A percentile compares a stretch with the other conserved stretches of the same genome.
phyloP scores from a whole-genome alignment of 2,113 vertebrate species.

The Prinia subflava region DNA sequence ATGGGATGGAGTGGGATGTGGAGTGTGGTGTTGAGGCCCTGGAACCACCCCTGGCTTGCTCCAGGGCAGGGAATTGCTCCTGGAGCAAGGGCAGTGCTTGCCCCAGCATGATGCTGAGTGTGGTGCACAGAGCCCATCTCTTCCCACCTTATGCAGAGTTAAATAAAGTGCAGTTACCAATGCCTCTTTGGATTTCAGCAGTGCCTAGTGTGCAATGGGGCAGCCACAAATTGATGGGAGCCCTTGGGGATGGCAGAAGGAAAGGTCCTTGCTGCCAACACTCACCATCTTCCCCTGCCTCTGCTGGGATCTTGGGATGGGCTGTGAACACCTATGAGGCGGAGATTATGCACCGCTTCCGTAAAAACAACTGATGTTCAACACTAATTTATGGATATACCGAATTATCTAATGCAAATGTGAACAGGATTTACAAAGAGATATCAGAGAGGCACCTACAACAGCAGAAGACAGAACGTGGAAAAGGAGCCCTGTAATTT shows the following conservation, averaged over 20 bases:
- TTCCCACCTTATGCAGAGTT: background rate
- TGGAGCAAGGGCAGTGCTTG: background rate
- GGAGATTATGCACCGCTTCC: background rate
- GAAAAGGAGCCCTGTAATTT: background rate
- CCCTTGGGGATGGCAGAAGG: background rate
- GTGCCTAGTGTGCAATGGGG: rapidly evolving
- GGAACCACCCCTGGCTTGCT: background rate
- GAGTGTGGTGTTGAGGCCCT: rapidly evolving
- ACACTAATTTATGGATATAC: constrained; percentile 15
- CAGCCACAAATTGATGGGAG: background rate
- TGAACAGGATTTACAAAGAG: background rate
- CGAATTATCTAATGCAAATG: background rate
- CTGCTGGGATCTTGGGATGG: background rate
- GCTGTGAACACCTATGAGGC: background rate
- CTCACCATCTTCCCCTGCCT: background rate
- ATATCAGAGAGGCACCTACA: background rate
- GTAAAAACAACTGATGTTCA: background rate
- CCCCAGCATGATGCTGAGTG: rapidly evolving
- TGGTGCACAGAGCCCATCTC: background rate
- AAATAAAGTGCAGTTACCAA: background rate
- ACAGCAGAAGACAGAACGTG: background rate
- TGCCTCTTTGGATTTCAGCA: background rate
- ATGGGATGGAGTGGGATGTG: rapidly evolving
- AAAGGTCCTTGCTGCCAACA: rapidly evolving
- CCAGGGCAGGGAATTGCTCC: background rate